phyloP scores from a whole-genome alignment of 2,888 invertebrate species.

The Lampropteryx suffumata region DNA sequence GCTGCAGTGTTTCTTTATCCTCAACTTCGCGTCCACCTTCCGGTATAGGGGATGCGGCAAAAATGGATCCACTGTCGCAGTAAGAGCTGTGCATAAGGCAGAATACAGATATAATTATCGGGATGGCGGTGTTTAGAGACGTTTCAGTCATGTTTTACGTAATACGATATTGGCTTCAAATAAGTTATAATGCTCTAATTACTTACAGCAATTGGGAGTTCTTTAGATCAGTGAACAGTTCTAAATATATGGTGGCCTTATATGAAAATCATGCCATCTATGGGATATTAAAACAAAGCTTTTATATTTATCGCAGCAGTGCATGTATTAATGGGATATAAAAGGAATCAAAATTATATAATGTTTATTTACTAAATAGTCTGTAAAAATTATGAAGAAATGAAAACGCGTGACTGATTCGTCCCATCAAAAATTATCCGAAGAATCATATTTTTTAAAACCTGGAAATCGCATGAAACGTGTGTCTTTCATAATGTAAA shows the following conservation, averaged over 20 bases:
- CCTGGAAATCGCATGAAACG: slow-evolving; percentile 27
- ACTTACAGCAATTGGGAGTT: background rate
- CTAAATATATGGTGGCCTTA: too few species aligned
- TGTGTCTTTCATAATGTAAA: slow-evolving; percentile 25
- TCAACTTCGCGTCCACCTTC: slow-evolving; percentile 88
- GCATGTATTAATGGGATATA: background rate
- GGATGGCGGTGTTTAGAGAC: slow-evolving; percentile 32
- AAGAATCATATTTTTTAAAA: slow-evolving; percentile 14
- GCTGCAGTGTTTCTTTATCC: slow-evolving; percentile 85
- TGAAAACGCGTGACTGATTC: slow-evolving; percentile 34
- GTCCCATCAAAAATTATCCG: slow-evolving; percentile 24
- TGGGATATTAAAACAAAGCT: too few species aligned
- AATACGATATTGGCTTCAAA: too few species aligned
- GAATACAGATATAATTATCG: slow-evolving; percentile 31
- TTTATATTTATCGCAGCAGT: background rate
- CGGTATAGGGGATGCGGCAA: slow-evolving; percentile 95
- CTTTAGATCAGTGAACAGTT: background rate
- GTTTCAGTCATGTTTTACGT: slow-evolving; percentile 23
- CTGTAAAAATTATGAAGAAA: background rate
- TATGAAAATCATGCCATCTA: too few species aligned
- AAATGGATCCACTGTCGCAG: slow-evolving; percentile 98
- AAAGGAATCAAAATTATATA: too few species aligned
- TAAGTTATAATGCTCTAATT: background rate
- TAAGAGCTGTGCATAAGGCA: slow-evolving; percentile 78
- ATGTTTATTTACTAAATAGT: too few species aligned